Evolutionary conservation across 1,140 invertebrate genomes (phyloP), one percentile per base, ranked within the genome.

Genomic region (Ooceraea biroi): DNA sequence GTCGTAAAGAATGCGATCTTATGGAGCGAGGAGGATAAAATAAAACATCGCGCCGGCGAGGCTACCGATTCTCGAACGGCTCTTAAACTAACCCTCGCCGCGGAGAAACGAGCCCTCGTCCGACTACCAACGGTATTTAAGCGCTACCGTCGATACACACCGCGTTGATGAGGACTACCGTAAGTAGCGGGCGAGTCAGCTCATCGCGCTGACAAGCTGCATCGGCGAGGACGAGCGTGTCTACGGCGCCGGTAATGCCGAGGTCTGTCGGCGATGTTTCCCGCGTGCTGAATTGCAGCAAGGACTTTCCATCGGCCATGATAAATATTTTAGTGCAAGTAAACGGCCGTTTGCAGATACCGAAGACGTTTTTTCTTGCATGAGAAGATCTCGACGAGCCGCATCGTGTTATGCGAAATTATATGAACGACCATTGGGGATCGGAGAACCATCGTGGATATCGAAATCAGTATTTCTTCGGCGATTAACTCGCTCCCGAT

Each of bases 1-100:
- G 92, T 94, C 93, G 92, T 94, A 94, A 94, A 94, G 92, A 94
- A 94, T 94, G 92, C 91, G 93, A 94, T 94, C 92, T 94, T 94
- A 94, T 93, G 93, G 93, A 93, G 91, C 92, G 90, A 87, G 91
- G 91, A 91, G 91, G 91, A 93, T 92, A 94, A 94, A 94, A 94
- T 94, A 94, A 94, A 94, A 93, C 90, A 93, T 90, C 89, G 84
- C 89, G 84, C 82, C 60, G 82, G 60, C 78, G 90, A 90, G 89
- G 91, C 92, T 93, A 93, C 93, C 91, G 92, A 93, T 93, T 93
- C 89, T 92, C 90, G 87, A 91, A 90, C 76, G 88, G 84, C 88
- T 87, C 92, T 92, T 91, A 91, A 93, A 93, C 85, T 93, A 93
- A 93, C 91, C 91, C 89, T 91, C 88, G 87, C 80, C 85, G 88